A percentile compares a stretch with the other conserved stretches of the same genome.
Evolutionary conservation across 2,888 invertebrate genomes (phyloP).

Genomic region (Lobophora halterata): DNA sequence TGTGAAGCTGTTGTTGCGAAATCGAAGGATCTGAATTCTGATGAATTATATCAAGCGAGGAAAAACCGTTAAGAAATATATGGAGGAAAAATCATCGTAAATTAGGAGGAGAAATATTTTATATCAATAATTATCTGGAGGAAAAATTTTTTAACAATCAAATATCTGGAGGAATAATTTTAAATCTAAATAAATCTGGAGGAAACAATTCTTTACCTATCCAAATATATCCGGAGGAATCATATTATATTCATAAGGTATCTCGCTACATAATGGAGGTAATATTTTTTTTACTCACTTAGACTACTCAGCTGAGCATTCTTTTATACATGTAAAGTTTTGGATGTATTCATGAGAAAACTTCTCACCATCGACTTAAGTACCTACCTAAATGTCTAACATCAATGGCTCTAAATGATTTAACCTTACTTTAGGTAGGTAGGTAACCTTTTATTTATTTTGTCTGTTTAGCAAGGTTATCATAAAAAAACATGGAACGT

Average conservation of each 20-base stretch:
- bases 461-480: constrained; percentile 30
- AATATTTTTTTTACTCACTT: background rate
- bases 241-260: constrained; percentile 7
- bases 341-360: too few relatives aligned
- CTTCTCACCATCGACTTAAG: too few relatives aligned
- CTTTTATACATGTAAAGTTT: too few relatives aligned
- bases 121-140: too few relatives aligned
- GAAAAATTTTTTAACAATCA: too few relatives aligned
- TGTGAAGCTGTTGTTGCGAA: background rate
- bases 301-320: background rate
- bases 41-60: too few relatives aligned
- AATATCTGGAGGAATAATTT: constrained; percentile 5
- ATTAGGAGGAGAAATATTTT: too few relatives aligned
- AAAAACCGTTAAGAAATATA: background rate
- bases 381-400: background rate
- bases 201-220: constrained; percentile 13
- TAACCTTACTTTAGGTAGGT: constrained; percentile 4
- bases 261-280: too few relatives aligned
- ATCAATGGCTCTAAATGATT: too few relatives aligned
- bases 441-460: constrained; percentile 13
- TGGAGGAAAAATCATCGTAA: too few relatives aligned
- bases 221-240: constrained; percentile 10
- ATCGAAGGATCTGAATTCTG: too few relatives aligned
- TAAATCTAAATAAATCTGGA: constrained; percentile 4
- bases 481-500: constrained; percentile 4